Evolutionary conservation across 2,797 vertebrate species (phyloP).

Genomic region (Phaenicophaeus curvirostris): DNA sequence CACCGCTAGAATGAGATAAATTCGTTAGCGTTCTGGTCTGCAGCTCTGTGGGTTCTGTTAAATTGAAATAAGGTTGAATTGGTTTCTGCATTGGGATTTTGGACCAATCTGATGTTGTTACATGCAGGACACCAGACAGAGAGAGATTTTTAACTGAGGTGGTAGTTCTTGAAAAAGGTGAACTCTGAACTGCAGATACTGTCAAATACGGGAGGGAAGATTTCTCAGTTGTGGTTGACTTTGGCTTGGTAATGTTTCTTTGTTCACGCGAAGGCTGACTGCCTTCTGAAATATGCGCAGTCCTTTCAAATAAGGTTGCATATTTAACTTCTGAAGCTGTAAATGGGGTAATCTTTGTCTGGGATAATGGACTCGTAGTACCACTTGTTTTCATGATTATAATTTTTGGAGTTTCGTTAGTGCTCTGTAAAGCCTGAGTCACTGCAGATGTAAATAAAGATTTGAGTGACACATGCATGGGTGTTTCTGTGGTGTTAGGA

Average conservation of each 20-base stretch:
- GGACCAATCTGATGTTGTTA: neutral
- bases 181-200: conserved; percentile 10
- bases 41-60: conserved; percentile 32
- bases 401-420: conserved; percentile 2
- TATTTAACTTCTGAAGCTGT: conserved; percentile 37
- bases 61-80: conserved; percentile 7
- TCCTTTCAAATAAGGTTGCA: conserved; percentile 19
- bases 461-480: neutral
- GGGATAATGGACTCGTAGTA: conserved; percentile 3
- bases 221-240: conserved; percentile 7
- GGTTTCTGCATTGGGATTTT: conserved; percentile 4
- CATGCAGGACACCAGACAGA: neutral
- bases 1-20: conserved; percentile 5
- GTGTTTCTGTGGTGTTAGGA: conserved; percentile 20
- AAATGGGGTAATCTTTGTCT: conserved; percentile 22
- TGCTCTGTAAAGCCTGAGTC: neutral
- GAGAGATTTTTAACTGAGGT: conserved; percentile 8
- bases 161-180: conserved; percentile 8
- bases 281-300: neutral
- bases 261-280: neutral
- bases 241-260: conserved; percentile 17
- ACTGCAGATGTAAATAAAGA: conserved; percentile 21
- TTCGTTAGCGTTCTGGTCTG: conserved; percentile 13
- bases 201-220: neutral
- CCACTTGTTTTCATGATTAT: neutral